Evolutionary conservation across 2,797 vertebrate species (phyloP).

Genomic region (Pangasius krempfi): DNA sequence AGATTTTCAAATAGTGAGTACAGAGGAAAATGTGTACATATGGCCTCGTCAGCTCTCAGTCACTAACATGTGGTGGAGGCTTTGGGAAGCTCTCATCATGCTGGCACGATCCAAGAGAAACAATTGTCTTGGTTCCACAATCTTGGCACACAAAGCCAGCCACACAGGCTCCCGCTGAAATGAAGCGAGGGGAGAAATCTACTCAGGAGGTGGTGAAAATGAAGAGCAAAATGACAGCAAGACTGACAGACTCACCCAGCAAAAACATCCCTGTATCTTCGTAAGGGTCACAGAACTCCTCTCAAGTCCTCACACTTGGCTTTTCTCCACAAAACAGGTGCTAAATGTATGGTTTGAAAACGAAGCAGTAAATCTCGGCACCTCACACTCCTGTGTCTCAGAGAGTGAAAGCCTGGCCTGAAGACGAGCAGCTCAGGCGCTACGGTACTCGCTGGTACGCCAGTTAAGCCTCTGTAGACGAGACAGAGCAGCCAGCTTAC

Average conservation of each 20-base stretch:
- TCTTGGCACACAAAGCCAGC: constrained; percentile 36
- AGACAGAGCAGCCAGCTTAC: constrained; percentile 67
- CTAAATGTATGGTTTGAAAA: constrained; percentile 40
- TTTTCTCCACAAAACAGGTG: constrained; percentile 38
- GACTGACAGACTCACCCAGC: constrained; percentile 72
- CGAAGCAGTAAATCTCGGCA: constrained; percentile 26
- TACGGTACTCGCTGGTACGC: constrained; percentile 17
- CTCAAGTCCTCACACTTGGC: constrained; percentile 12
- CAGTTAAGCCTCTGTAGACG: constrained; percentile 26
- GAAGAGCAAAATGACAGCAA: constrained; percentile 40
- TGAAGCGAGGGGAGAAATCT: constrained; percentile 35
- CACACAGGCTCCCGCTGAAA: constrained; percentile 31
- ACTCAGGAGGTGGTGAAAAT: constrained; percentile 33
- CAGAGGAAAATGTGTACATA: constrained; percentile 42
- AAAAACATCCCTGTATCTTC: constrained; percentile 72
- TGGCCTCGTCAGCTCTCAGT: constrained; percentile 18
- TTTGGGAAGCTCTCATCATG: constrained; percentile 39
- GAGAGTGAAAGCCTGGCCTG: constrained; percentile 15
- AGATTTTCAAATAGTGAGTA: constrained; percentile 43
- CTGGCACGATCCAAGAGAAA: constrained; percentile 38
- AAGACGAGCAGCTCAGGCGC: constrained; percentile 20
- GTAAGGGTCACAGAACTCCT: constrained; percentile 35
- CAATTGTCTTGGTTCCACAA: constrained; percentile 45
- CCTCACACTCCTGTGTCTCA: constrained; percentile 25
- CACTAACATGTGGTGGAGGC: constrained; percentile 40